These are phyloP conservation scores for Acanthurus tractus DNA, from an alignment of 2,797 vertebrate species.

Conservation along the genomic window DNA sequence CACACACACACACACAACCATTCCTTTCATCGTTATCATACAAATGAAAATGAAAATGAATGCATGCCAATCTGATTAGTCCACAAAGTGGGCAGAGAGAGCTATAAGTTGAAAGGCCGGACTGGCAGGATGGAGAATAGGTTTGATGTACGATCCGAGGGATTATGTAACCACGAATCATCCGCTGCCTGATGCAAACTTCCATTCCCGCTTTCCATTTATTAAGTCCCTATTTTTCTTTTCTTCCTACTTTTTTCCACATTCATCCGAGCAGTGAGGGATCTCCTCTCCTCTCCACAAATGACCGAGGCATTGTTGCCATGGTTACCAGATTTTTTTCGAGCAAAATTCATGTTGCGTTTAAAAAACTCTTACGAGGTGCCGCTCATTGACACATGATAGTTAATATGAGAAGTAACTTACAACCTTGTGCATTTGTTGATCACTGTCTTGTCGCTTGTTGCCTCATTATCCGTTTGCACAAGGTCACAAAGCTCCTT, in stretches of 20 bases:
- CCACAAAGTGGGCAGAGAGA: constrained; percentile 36
- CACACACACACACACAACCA: background rate
- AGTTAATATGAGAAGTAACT: background rate
- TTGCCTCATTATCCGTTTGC: background rate
- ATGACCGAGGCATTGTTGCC: constrained; percentile 57
- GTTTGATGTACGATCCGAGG: constrained; percentile 38
- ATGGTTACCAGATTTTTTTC: constrained; percentile 62
- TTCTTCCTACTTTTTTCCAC: constrained; percentile 15
- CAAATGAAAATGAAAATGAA: constrained; percentile 37
- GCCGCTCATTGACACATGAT: background rate
- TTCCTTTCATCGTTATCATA: constrained; percentile 37
- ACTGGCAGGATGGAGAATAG: constrained; percentile 49
- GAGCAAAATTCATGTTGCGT: constrained; percentile 34
- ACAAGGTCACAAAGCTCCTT: background rate
- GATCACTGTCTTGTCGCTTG: background rate
- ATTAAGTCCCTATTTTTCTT: background rate
- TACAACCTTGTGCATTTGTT: background rate
- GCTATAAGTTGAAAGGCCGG: constrained; percentile 35
- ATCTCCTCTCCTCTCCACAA: background rate
- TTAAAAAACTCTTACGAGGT: constrained; percentile 25
- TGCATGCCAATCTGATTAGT: constrained; percentile 30
- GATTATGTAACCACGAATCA: constrained; percentile 40
- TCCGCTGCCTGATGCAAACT: constrained; percentile 6
- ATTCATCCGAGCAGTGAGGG: constrained; percentile 12
- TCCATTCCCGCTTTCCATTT: background rate